Percentiles rank a stretch among this genome's conserved stretches.
Conservation (phyloP, 1,140 invertebrate genomes). For the Probaryconus sp. region DNA sequence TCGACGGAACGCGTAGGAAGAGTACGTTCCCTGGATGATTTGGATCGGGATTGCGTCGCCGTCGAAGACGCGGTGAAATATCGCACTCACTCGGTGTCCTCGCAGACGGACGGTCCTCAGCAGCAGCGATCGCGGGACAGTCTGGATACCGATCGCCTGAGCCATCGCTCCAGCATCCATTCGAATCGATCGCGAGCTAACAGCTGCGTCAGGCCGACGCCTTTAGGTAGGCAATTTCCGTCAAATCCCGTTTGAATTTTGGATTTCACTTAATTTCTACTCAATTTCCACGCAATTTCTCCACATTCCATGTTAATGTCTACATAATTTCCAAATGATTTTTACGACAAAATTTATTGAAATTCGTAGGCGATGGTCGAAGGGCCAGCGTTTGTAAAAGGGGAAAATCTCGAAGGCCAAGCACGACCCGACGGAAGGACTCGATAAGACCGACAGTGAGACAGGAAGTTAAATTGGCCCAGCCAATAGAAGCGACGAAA, state of each 20-base stretch:
- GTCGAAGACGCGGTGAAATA: conserved; percentile 39
- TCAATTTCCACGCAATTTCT: too few species aligned
- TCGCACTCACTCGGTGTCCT: conserved; percentile 58
- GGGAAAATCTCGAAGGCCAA: conserved; percentile 61
- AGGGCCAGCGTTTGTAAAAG: conserved; percentile 69
- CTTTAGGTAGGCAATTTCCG: conserved; percentile 68
- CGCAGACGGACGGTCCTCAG: conserved; percentile 62
- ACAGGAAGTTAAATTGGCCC: conserved; percentile 69
- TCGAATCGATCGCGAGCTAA: conserved; percentile 67
- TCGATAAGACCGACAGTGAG: conserved; percentile 75
- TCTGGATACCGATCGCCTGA: conserved; percentile 61
- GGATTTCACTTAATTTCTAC: too few species aligned
- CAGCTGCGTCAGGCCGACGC: conserved; percentile 69
- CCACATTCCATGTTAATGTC: too few species aligned
- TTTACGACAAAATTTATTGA: too few species aligned
- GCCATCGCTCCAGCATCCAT: conserved; percentile 66
- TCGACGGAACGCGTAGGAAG: conserved; percentile 39
- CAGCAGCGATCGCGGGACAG: conserved; percentile 57
- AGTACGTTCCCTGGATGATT: conserved; percentile 43
- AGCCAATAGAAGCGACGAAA: conserved; percentile 48
- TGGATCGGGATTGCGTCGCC: conserved; percentile 29
- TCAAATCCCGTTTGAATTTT: conserved; percentile 37
- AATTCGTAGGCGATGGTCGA: conserved; percentile 71
- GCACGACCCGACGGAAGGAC: conserved; percentile 63
- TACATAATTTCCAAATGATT: too few species aligned